A percentile compares a stretch with the other conserved stretches of the same genome.
Conservation (phyloP, 2,113 vertebrate species). For the Rhinichthys klamathensis region DNA sequence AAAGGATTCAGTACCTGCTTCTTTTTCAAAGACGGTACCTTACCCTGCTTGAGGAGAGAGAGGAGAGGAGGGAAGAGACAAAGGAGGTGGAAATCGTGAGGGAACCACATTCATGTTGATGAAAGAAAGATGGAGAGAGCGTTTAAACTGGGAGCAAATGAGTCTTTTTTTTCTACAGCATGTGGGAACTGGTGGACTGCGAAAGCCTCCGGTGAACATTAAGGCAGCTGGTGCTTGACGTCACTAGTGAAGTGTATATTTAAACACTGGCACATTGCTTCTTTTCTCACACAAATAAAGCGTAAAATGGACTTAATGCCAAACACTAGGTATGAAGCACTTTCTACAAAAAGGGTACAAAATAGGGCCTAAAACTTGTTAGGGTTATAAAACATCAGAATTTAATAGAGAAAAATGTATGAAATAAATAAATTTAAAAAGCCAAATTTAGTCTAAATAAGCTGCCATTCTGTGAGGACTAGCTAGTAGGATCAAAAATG, state of each 20-base stretch:
- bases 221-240: constrained; percentile 54
- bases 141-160: constrained; percentile 46
- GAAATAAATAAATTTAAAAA: not conserved
- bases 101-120: constrained; percentile 55
- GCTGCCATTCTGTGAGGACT: not conserved
- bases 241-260: constrained; percentile 34
- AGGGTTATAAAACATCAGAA: too few species aligned
- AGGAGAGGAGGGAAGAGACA: constrained; percentile 65
- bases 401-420: too few species aligned
- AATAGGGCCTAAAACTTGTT: not conserved
- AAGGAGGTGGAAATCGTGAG: constrained; percentile 57
- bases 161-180: constrained; percentile 38
- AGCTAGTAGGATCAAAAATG: not conserved
- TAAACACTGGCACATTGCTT: constrained; percentile 17
- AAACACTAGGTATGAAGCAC: constrained; percentile 14
- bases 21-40: constrained; percentile 83
- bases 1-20: constrained; percentile 86
- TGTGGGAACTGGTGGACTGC: constrained; percentile 51
- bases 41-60: constrained; percentile 74
- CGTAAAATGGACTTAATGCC: constrained; percentile 8
- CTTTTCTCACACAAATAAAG: constrained; percentile 49
- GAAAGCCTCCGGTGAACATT: constrained; percentile 48
- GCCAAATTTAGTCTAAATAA: not conserved
- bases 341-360: not conserved
- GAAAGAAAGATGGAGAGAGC: constrained; percentile 42